These are phyloP conservation scores for Astyanax mexicanus DNA, from an alignment of 2,797 vertebrate genomes.

Conservation along the genomic window DNA sequence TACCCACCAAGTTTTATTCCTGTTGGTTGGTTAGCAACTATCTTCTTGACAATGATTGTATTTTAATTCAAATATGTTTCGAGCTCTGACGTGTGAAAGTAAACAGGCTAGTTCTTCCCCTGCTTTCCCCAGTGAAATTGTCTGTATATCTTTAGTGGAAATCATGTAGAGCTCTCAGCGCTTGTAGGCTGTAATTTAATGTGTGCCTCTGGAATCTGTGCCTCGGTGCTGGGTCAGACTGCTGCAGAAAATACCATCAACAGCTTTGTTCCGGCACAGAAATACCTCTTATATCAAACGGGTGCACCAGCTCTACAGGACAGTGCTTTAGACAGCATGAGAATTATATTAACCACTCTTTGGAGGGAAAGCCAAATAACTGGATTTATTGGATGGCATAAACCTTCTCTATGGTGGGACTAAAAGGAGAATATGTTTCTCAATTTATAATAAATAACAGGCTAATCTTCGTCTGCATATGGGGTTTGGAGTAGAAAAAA, in stretches of 20 bases:
- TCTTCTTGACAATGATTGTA: too few species aligned
- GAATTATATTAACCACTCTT: conserved; percentile 61
- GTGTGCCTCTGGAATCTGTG: conserved; percentile 72
- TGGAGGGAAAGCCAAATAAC: conserved; percentile 58
- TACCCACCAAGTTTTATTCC: too few species aligned
- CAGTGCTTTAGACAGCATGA: conserved; percentile 46
- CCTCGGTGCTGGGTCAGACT: conserved; percentile 64
- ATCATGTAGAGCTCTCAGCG: conserved; percentile 66
- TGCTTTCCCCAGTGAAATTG: conserved; percentile 65
- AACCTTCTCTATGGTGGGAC: conserved; percentile 24
- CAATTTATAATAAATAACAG: conserved; percentile 49
- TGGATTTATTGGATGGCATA: conserved; percentile 58
- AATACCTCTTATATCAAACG: conserved; percentile 67
- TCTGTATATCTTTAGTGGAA: conserved; percentile 67
- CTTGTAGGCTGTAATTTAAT: conserved; percentile 71
- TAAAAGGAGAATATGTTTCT: conserved; percentile 50
- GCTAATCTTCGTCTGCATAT: too few species aligned
- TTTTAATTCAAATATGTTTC: conserved; percentile 46
- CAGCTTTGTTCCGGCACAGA: conserved; percentile 73
- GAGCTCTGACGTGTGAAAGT: conserved; percentile 43
- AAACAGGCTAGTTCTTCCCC: conserved; percentile 50
- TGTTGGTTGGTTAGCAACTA: too few species aligned
- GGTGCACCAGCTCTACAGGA: conserved; percentile 65
- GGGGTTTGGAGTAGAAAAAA: conserved; percentile 54
- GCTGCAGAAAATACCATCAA: conserved; percentile 76